Conservation (phyloP, 2,888 invertebrate genomes). For the Drosophila mercatorum region DNA sequence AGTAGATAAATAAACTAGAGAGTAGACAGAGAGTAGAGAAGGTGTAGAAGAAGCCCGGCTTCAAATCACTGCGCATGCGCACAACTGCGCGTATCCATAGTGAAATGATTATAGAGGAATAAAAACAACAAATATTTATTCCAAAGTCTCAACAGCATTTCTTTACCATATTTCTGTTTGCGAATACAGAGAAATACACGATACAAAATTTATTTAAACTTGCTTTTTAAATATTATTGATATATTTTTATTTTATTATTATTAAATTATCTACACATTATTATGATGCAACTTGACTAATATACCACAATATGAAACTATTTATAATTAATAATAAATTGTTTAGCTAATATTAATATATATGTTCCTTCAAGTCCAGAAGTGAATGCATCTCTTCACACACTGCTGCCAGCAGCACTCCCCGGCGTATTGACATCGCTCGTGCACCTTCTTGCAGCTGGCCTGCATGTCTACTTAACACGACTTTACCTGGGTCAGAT, state of each 20-base stretch:
- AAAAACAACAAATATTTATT: not conserved
- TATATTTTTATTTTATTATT: too few relatives aligned
- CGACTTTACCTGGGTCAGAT: not conserved
- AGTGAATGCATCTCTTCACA: constrained; percentile 2
- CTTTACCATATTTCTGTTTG: too few relatives aligned
- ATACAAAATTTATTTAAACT: too few relatives aligned
- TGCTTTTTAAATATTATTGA: too few relatives aligned
- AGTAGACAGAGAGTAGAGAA: too few relatives aligned
- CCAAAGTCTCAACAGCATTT: too few relatives aligned
- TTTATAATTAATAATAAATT: too few relatives aligned
- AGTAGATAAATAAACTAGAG: too few relatives aligned
- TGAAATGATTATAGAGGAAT: not conserved
- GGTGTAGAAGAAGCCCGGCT: too few relatives aligned
- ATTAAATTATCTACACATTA: not conserved
- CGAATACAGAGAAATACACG: too few relatives aligned
- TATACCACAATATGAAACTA: too few relatives aligned
- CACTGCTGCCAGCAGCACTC: constrained; percentile 6
- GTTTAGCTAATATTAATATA: not conserved
- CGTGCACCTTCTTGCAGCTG: not conserved
- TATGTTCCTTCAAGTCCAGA: not conserved
- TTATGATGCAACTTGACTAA: too few relatives aligned
- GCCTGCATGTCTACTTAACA: not conserved
- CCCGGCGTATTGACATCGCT: not conserved
- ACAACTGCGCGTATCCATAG: not conserved
- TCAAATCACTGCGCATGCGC: not conserved